Evolutionary conservation across 2,113 vertebrate species (phyloP), one percentile per base, ranked within the genome.

Genomic region (Hemibagrus wyckioides): DNA sequence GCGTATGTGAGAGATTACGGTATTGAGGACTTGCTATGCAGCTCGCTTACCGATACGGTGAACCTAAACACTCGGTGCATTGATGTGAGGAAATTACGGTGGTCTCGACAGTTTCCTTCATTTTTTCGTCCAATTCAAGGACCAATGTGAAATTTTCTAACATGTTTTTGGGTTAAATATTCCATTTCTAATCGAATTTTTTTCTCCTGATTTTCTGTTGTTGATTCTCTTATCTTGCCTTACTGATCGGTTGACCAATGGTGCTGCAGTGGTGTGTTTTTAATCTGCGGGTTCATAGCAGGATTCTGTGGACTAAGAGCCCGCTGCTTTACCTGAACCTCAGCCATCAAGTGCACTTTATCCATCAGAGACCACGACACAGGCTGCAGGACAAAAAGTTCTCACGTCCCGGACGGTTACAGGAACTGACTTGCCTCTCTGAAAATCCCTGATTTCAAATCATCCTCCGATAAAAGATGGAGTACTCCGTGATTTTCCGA

Each of bases 291-390:
- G 81, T 82, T 79, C 36, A 25, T 52, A 30, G 76, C 80, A 83
- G 73, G 84, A 82, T 87, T 65, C 48, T 88, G 11, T 89, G 83
- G 59, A 85, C 21, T 63, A 39, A 84, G 54, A 84, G 73, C 50
- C 57, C 39, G 57, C 85, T 87, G 87, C 89, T 88, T 73, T 77
- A 84, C 80, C 54, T 52, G 57, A 88, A 86, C 85, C 89, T 90
- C 85, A 90, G 87, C 87, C 89, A 90, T 88, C 67, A 90, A 90
- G 89, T 90, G 89, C 89, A 88, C 87, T 90, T 90, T 88, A 90
- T 86, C 77, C 86, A 59, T 67, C 65, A 21, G 80, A 83, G 41
- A 73, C 33, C 30, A 63, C 1, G 3, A 54, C 48, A 63, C 86
- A 50, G 80, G 86, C 30, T 71, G 33, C 17, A 56, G 48, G 41